phyloP scores from a whole-genome alignment of 1,140 invertebrate genomes.

The Hormaphis cornu region DNA sequence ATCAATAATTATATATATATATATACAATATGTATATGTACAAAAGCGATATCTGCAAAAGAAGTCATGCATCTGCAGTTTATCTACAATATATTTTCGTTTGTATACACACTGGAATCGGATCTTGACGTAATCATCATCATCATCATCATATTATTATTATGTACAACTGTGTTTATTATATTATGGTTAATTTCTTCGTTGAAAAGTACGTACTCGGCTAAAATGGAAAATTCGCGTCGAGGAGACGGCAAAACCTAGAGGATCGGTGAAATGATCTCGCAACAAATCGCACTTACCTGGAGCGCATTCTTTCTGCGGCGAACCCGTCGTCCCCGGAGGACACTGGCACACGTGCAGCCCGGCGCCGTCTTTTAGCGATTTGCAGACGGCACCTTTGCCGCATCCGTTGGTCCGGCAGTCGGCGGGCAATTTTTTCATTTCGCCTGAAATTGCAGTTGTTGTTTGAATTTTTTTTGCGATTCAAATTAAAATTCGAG shows the following conservation, averaged over 20 bases:
- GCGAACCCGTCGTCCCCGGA: constrained; percentile 60
- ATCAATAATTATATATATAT: neutral
- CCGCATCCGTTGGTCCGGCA: constrained; percentile 75
- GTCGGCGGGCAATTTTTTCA: constrained; percentile 56
- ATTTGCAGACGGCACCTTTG: constrained; percentile 70
- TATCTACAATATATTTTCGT: too few species aligned
- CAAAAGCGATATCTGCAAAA: neutral
- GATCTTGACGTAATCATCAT: neutral
- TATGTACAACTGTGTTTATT: constrained; percentile 1
- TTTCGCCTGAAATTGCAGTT: constrained; percentile 46
- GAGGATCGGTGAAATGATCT: neutral
- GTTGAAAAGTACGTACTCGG: neutral
- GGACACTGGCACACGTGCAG: constrained; percentile 74
- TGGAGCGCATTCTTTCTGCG: constrained; percentile 62
- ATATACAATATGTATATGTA: constrained; percentile 10
- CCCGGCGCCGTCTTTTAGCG: constrained; percentile 44
- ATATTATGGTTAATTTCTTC: neutral
- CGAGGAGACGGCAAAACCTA: neutral
- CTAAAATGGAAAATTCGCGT: neutral
- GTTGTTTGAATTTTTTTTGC: too few species aligned
- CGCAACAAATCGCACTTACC: constrained; percentile 53
- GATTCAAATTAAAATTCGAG: constrained; percentile 34
- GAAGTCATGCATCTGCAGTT: too few species aligned
- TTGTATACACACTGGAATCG: neutral
- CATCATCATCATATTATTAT: neutral